Base-by-base conservation (phyloP, 2,888 invertebrate species). In the Sarcophaga carnaria region DNA sequence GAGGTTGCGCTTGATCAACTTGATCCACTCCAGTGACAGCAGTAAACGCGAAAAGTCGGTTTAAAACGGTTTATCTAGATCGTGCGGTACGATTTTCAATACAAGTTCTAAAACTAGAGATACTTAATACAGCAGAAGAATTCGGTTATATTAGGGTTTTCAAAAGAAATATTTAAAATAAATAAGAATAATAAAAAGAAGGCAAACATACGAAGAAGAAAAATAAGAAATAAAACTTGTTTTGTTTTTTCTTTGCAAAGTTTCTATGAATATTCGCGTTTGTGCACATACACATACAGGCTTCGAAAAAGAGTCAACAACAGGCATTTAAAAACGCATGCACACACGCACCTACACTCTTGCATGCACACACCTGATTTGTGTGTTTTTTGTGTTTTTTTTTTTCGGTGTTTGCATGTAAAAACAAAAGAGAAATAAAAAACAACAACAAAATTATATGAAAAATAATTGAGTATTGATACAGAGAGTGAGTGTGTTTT, bases 1-100 rank as follows among this genome's bases (percentile, higher is more conserved):
- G 84, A 87, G 84, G 87, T 87, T 87, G 87, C 87, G 87, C 87
- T 87, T 87, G 87, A 87, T 87, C 87, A 87, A 87, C 84, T 87
- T 87, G 87, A 87, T 87, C 87, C 87, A 87, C 84, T 87, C 87
- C 87, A 87, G 87, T 87, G 84, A 87, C 84, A 87, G 84, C 87
- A 78, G 87, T 84, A 82, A 82, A 87, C 84, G 84, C 81, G 84
- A 79, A 87, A 82, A 84, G 87, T 87, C 37, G 22, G 22, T 82
- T 76, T 63, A 70, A 80, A 71, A 70, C 59, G 25, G 22, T 60
- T 67, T 11, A 63, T 67, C 62, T 37, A 45, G 60, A 14, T 76
- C 80, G 80, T 80, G 84, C 76, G 80, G 76, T 80, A 17, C 54
- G 54, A 54, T 14, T 54, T 14, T 2, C 54, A 71, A 71, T 54